phyloP scores from a whole-genome alignment of 1,140 invertebrate species.

The Centruroides sculpturatus region DNA sequence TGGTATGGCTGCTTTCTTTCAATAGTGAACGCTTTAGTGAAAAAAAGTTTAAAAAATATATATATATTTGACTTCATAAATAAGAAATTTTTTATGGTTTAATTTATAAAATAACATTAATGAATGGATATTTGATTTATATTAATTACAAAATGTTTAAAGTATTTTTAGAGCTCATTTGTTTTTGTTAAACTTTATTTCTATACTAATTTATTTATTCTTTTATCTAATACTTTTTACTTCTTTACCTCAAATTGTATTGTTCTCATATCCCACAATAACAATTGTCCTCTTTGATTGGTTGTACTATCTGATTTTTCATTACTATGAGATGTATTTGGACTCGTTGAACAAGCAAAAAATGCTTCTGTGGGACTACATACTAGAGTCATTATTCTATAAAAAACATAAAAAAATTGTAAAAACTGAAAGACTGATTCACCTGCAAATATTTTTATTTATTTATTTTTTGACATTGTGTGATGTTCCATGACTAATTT shows the following conservation, averaged over 20 bases:
- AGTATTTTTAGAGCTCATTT: no score
- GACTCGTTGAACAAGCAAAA: conserved; percentile 42
- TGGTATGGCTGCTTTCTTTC: conserved; percentile 21
- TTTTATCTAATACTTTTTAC: neutral
- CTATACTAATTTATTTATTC: no score
- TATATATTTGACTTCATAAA: neutral
- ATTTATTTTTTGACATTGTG: no score
- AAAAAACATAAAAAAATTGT: conserved; percentile 11
- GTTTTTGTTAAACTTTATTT: no score
- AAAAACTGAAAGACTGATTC: no score
- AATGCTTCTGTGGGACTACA: conserved; percentile 41
- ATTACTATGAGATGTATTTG: no score
- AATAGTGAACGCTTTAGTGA: conserved; percentile 24
- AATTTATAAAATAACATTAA: no score
- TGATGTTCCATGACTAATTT: no score
- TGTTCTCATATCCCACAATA: conserved; percentile 45
- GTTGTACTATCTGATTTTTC: no score
- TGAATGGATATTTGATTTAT: no score
- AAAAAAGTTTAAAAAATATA: neutral
- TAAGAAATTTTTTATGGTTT: neutral
- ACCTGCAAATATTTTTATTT: no score
- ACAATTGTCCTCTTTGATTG: conserved; percentile 30
- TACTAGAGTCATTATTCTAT: conserved; percentile 36
- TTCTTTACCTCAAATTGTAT: conserved; percentile 39
- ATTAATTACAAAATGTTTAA: no score